Evolutionary conservation across 2,797 vertebrate species (phyloP).

Genomic region (Gymnoscopelus microlampas): DNA sequence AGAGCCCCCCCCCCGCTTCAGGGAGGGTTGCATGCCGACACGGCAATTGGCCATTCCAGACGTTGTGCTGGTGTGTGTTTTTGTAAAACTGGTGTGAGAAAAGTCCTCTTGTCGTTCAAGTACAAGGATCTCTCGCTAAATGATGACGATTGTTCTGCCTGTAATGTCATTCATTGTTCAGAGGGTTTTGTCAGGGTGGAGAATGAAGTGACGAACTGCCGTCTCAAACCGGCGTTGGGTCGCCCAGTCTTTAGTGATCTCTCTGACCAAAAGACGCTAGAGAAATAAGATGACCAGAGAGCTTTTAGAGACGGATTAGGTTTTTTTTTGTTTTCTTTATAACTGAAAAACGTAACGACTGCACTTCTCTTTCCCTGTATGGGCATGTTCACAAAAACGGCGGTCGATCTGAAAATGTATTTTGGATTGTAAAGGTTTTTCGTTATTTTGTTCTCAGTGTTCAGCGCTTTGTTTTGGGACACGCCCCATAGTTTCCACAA

Average conservation of each 20-base stretch:
- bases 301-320: slow-evolving; percentile 42
- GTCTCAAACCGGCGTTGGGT: slow-evolving; percentile 47
- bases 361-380: slow-evolving; percentile 78
- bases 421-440: slow-evolving; percentile 59
- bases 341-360: slow-evolving; percentile 55
- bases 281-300: slow-evolving; percentile 44
- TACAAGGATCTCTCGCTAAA: slow-evolving; percentile 25
- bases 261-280: slow-evolving; percentile 21
- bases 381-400: slow-evolving; percentile 38
- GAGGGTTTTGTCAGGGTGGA: slow-evolving; percentile 30
- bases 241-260: slow-evolving; percentile 44
- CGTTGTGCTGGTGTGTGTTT: slow-evolving; percentile 44
- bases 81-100: slow-evolving; percentile 47
- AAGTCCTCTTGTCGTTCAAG: slow-evolving; percentile 16
- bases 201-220: slow-evolving; percentile 15
- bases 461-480: slow-evolving; percentile 24
- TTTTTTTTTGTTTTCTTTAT: slow-evolving; percentile 34
- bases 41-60: slow-evolving; percentile 38
- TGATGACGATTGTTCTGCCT: slow-evolving; percentile 50
- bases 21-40: slow-evolving; percentile 66
- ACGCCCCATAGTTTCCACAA: slow-evolving; percentile 18
- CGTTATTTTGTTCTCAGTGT: slow-evolving; percentile 48
- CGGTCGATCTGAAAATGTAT: slow-evolving; percentile 50
- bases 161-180: slow-evolving; percentile 32
- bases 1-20: slow-evolving; percentile 16